Evolutionary conservation across 2,113 vertebrate genomes (phyloP), one percentile per base, ranked within the genome.

Genomic region (Tragelaphus scriptus): DNA sequence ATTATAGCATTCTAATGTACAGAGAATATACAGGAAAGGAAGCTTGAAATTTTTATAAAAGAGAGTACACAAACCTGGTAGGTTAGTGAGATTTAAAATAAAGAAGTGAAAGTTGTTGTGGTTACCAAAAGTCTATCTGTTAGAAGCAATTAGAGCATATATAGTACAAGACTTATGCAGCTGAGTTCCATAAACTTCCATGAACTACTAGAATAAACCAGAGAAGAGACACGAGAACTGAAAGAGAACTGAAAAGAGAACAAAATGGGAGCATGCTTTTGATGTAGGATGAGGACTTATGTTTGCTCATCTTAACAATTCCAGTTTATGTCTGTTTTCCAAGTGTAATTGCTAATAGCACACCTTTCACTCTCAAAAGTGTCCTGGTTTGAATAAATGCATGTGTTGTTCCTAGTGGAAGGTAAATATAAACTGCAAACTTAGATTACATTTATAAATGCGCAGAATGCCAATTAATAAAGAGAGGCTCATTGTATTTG

Each of bases 81-180:
- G 36, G 11, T 40, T 90, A 82, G 56, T 90, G 44, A 92, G 47
- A 75, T 93, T 77, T 97, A 51, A 88, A 96, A 91, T 40, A 97
- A 8, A 95, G 25, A 26, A 87, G 87, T 59, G 30, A 88, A 65
- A 40, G 19, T 40, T 44, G 25, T 9, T 58, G 7, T 87, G 25
- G 87, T 90, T 88, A 92, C 65, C 87, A 91, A 94, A 96, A 65
- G 14, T 1, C n/a, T 49, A 56, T 40, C 55, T 88, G 59, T 93
- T 91, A 79, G 25, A 94, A 85, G 13, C 75, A 6, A 7, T 68
- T 90, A 84, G 51, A 58, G 7, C 44, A 47, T 21, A 86, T 51
- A 40, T 28, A 91, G 2, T 44, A 86, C 3, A 82, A 92, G 19
- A 90, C 3, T 82, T 77, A 14, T 0, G 17, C n/a, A 75, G 5